Base-by-base conservation (phyloP, 1,140 invertebrate species). In the Patella vulgata region DNA sequence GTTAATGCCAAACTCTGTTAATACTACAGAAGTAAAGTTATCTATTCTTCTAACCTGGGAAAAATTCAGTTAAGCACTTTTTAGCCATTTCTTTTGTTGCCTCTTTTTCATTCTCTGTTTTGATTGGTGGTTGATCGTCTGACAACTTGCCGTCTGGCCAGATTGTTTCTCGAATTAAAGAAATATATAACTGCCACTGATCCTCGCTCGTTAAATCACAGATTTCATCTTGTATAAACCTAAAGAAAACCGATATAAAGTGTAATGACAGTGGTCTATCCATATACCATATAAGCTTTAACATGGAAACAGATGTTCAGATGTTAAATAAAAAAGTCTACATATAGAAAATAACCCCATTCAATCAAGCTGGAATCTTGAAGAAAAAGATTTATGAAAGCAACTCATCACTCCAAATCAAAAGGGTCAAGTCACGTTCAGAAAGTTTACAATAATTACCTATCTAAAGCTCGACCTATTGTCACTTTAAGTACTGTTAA, bases 11-110 rank as follows among this genome's bases (percentile, higher is more conserved):
- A n/a, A n/a, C n/a, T n/a, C n/a, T n/a, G n/a, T n/a, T n/a, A n/a
- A n/a, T n/a, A n/a, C n/a, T n/a, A n/a, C n/a, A n/a, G n/a, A n/a
- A n/a, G n/a, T n/a, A n/a, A n/a, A n/a, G n/a, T n/a, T n/a, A n/a
- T n/a, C n/a, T n/a, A n/a, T n/a, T n/a, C n/a, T n/a, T n/a, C n/a
- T 67, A 44, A 75, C 75, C 68, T 64, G 75, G 75, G 33, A 75
- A 72, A 50, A 73, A 74, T 17, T 74, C 59, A 11, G 63, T 51
- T 25, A 78, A 31, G 54, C 65, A 56, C 31, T 65, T 50, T 36
- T 66, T 68, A 4, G 74, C 76, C 47, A 68, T 53, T 39, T 65
- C 42, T 46, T 63, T 72, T n/a, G 63, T 70, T 3, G 53, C 70
- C n/a, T 43, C 44, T 50, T 54, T 73, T 47, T 73, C 64, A 43